Evolutionary conservation across 2,113 vertebrate genomes (phyloP).

Genomic region (Xiphophorus hellerii): DNA sequence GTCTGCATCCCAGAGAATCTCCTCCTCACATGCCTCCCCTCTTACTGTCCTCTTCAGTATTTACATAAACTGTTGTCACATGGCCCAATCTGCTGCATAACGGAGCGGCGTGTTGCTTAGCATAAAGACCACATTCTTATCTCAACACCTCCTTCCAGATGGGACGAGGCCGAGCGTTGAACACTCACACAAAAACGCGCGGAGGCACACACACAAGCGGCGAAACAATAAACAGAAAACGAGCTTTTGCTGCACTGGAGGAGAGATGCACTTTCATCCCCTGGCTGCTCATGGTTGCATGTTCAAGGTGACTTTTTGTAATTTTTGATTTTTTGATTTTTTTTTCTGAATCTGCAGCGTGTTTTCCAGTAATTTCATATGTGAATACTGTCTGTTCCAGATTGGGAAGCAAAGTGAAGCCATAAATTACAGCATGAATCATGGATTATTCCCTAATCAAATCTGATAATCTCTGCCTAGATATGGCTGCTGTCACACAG

Average conservation of each 20-base stretch:
- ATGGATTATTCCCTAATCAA: conserved; percentile 58
- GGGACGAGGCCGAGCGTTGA: conserved; percentile 58
- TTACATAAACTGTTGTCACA: conserved; percentile 82
- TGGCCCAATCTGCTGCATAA: conserved; percentile 67
- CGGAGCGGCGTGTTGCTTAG: conserved; percentile 70
- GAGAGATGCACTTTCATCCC: conserved; percentile 14
- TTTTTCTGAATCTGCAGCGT: not conserved
- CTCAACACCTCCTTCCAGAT: conserved; percentile 71
- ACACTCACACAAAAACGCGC: conserved; percentile 26
- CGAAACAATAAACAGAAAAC: conserved; percentile 63
- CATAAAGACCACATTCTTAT: conserved; percentile 81
- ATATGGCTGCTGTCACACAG: conserved; percentile 59
- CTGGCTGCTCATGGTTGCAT: not conserved
- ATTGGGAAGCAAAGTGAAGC: conserved; percentile 25
- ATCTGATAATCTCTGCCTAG: conserved; percentile 60
- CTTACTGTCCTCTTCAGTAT: conserved; percentile 68
- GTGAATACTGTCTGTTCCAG: conserved; percentile 54
- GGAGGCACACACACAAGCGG: conserved; percentile 20
- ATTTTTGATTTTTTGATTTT: not conserved
- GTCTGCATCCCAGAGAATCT: not conserved
- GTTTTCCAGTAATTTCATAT: conserved; percentile 15
- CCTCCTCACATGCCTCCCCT: not conserved
- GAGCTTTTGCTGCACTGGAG: conserved; percentile 27
- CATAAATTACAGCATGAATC: conserved; percentile 58
- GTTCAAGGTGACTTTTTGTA: conserved; percentile 1